Evolutionary conservation across 2,113 vertebrate species (phyloP), one percentile per base, ranked within the genome.

Genomic region (Lagopus muta): DNA sequence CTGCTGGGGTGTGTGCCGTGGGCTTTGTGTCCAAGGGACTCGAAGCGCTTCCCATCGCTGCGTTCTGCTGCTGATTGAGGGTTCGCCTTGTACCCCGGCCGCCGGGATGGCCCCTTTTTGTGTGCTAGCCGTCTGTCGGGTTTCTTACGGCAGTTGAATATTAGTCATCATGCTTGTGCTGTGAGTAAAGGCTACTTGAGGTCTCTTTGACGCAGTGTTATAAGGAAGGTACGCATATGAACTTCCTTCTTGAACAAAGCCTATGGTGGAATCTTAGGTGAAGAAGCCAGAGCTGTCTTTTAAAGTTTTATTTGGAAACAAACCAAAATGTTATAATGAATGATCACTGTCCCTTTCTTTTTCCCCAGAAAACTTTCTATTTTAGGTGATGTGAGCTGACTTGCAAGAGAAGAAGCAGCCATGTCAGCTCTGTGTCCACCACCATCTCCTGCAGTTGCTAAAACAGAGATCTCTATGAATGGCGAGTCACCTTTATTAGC

Each of bases 361-460:
- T 58, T 36, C 27, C 8, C 61, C 0, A 5, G 15, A 62, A 79
- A 71, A 3, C 4, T 65, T 48, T 80, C 21, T 40, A 70, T 86
- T 95, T 67, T 79, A 98, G 97, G 58, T 95, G 62, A 90, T 58
- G 74, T 90, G 82, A 86, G 42, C 47, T 92, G 74, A 52, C 61
- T 88, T 78, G 50, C 45, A 4, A 67, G 6, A 67, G 61, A 88
- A 47, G 55, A 94, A 95, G 38, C 81, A 91, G 70, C 54, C 58
- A 99, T 99, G 99, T 99, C 99, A 52, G 97, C 98, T 36, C 98
- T 98, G 81, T 98, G 99, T 95, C 99, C 99, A 22, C 99, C 99
- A 28, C 99, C 99, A 4, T 99, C 99, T 57, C 99, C 99, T 55
- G 99, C 99, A 48, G 99, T 99, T 95, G 99, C 99, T 38, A 99